These are phyloP conservation scores for Marisa cornuarietis DNA, from an alignment of 1,140 invertebrate species.

Conservation along the genomic window DNA sequence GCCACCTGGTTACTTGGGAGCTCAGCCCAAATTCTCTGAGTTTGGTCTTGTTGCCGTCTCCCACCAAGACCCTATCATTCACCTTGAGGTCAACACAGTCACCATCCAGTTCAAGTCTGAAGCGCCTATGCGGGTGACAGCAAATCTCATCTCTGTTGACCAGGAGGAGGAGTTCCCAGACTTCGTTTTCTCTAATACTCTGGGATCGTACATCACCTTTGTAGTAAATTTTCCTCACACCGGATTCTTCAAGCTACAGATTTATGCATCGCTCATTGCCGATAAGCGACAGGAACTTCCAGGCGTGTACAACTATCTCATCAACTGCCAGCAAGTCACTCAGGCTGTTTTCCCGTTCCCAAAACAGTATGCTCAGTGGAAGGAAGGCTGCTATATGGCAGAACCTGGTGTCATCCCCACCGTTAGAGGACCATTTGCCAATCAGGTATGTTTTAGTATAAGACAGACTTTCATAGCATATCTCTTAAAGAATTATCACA, in stretches of 20 bases:
- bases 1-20: slow-evolving; percentile 62
- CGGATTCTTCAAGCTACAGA: slow-evolving; percentile 65
- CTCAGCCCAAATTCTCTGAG: slow-evolving; percentile 61
- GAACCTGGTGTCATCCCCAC: slow-evolving; percentile 55
- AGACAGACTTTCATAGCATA: no score
- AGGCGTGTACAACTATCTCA: slow-evolving; percentile 66
- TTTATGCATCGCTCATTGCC: slow-evolving; percentile 60
- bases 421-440: slow-evolving; percentile 26
- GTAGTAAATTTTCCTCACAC: slow-evolving; percentile 50
- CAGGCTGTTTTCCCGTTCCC: slow-evolving; percentile 58
- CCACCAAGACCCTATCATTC: slow-evolving; percentile 62
- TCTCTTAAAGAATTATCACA: no score
- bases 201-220: slow-evolving; percentile 53
- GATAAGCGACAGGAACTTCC: slow-evolving; percentile 62
- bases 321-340: slow-evolving; percentile 55
- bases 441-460: slow-evolving; percentile 10
- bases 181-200: slow-evolving; percentile 60
- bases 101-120: slow-evolving; percentile 53
- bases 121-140: slow-evolving; percentile 59
- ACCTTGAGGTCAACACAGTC: slow-evolving; percentile 54
- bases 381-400: slow-evolving; percentile 64
- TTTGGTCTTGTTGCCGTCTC: slow-evolving; percentile 56
- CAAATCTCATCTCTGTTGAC: slow-evolving; percentile 61
- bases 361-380: slow-evolving; percentile 67
- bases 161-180: slow-evolving; percentile 57